These are phyloP conservation scores for Drosophila anceps DNA, from an alignment of 2,888 invertebrate species.

Conservation along the genomic window DNA sequence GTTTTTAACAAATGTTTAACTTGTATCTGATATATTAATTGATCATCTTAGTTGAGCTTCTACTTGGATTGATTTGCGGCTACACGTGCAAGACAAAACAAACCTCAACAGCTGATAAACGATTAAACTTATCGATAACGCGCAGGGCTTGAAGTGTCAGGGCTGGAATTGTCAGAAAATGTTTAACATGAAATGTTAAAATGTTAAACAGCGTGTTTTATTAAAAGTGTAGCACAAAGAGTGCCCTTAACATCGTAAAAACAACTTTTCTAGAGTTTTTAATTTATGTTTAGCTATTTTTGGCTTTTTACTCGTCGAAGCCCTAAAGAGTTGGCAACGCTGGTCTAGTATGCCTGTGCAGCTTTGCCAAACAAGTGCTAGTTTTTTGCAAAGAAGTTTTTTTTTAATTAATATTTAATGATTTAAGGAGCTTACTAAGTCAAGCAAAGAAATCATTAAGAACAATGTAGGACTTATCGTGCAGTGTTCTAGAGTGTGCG, in stretches of 20 bases:
- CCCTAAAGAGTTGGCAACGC: too few species aligned
- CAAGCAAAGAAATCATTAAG: neutral
- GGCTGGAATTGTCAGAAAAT: too few species aligned
- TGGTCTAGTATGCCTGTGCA: neutral
- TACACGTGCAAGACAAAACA: constrained; percentile 27
- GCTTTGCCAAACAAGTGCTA: neutral
- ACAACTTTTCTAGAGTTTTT: too few species aligned
- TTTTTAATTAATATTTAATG: neutral
- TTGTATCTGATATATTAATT: too few species aligned
- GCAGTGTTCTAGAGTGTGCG: neutral
- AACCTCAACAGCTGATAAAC: constrained; percentile 58
- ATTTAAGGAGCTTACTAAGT: neutral
- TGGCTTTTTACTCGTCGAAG: too few species aligned
- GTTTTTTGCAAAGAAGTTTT: neutral
- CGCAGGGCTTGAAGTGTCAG: too few species aligned
- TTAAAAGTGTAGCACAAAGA: too few species aligned
- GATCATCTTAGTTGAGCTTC: neutral
- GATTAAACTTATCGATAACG: constrained; percentile 7
- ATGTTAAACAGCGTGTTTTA: too few species aligned
- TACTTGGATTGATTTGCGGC: neutral
- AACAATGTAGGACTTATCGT: too few species aligned
- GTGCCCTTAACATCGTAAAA: too few species aligned
- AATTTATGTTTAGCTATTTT: too few species aligned
- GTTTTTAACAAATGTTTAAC: too few species aligned
- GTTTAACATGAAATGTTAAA: neutral